A percentile compares a stretch with the other conserved stretches of the same genome.
Conservation (phyloP, 2,888 invertebrate species). For the Scaptomyza caliginosa region DNA sequence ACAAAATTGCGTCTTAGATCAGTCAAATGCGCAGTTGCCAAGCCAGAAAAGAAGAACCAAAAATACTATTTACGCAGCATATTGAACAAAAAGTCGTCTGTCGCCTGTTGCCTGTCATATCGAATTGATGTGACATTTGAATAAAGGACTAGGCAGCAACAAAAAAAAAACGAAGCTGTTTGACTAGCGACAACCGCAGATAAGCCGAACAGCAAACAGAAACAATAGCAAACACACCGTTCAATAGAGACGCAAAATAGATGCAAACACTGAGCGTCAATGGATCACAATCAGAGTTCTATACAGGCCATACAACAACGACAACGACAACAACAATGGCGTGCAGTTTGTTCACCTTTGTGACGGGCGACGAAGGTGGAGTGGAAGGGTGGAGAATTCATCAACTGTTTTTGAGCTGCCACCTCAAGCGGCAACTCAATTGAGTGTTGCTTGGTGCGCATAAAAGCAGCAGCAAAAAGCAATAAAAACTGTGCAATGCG, state of each 20-base stretch:
- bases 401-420: constrained; percentile 42
- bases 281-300: constrained; percentile 51
- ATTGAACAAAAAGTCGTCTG: constrained; percentile 1
- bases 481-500: constrained; percentile 63
- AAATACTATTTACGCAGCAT: constrained; percentile 25
- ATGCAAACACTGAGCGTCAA: constrained; percentile 38
- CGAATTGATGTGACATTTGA: constrained; percentile 62
- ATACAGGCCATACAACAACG: constrained; percentile 4
- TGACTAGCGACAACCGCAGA: constrained; percentile 60
- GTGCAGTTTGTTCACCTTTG: constrained; percentile 67
- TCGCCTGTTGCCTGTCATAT: constrained; percentile 31
- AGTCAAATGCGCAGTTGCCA: constrained; percentile 54
- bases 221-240: constrained; percentile 23
- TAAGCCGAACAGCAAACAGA: constrained; percentile 41
- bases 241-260: constrained; percentile 63
- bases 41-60: not conserved
- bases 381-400: not conserved
- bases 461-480: constrained; percentile 38
- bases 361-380: not conserved
- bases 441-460: constrained; percentile 45
- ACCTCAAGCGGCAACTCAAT: constrained; percentile 56
- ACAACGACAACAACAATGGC: constrained; percentile 33
- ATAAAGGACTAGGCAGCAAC: constrained; percentile 53
- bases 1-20: constrained; percentile 49
- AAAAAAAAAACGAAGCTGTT: not conserved